These are phyloP conservation scores for Mus musculus DNA, from an alignment of 2,113 vertebrate genomes.

Conservation along the genomic window DNA sequence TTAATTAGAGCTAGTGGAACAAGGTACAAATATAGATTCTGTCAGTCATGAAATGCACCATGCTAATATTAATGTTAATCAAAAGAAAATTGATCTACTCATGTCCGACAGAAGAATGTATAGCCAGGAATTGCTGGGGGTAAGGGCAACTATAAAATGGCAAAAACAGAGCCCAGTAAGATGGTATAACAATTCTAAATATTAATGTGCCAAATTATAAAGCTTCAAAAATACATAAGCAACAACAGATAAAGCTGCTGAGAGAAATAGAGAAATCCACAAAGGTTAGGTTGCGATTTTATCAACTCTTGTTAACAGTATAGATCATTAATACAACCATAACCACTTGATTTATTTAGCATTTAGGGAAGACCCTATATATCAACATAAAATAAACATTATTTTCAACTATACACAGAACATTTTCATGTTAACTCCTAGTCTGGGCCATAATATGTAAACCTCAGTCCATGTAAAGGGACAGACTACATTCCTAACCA, in stretches of 20 bases:
- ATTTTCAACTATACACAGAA: not conserved
- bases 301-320: not conserved
- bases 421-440: not conserved
- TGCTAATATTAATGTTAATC: not conserved
- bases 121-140: not conserved
- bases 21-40: slow-evolving; percentile 7
- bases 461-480: not conserved
- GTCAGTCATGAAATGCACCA: slow-evolving; percentile 2
- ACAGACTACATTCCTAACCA: not conserved
- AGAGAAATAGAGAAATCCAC: not conserved
- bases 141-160: not conserved
- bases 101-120: not conserved
- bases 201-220: not conserved
- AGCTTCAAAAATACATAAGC: not conserved
- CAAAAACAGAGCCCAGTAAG: not conserved
- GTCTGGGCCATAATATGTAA: not conserved
- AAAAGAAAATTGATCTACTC: slow-evolving; percentile 11
- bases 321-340: not conserved
- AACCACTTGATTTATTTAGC: slow-evolving; percentile 23
- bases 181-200: not conserved
- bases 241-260: not conserved
- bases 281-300: not conserved
- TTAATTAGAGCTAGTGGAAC: not conserved
- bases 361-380: not conserved
- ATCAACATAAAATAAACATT: not conserved